These are phyloP conservation scores for Galaxias olidus DNA, from an alignment of 2,797 vertebrate genomes.

Conservation along the genomic window DNA sequence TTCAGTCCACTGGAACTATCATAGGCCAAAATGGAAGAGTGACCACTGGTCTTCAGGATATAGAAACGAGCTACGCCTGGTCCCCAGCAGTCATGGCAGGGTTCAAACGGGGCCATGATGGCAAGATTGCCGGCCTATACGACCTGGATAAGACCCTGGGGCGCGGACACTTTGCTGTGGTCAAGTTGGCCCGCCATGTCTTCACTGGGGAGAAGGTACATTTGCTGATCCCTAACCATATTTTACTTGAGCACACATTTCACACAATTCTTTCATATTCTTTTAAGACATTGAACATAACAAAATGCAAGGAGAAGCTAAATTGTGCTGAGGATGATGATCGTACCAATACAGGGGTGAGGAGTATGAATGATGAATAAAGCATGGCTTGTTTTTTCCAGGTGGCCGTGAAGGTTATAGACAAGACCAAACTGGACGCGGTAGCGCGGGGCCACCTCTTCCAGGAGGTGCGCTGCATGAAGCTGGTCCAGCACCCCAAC, in stretches of 20 bases:
- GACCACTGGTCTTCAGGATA: no score
- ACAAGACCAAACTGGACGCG: constrained; percentile 96
- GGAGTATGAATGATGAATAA: background rate
- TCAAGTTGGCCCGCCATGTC: constrained; percentile 96
- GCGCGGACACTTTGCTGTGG: constrained; percentile 97
- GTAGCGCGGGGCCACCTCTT: constrained; percentile 94
- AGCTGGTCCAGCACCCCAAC: constrained; percentile 97
- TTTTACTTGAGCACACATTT: no score
- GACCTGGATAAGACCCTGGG: constrained; percentile 98
- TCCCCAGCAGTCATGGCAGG: constrained; percentile 84
- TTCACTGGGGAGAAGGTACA: constrained; percentile 93
- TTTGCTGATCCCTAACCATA: background rate
- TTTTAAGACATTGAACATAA: no score
- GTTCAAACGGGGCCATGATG: constrained; percentile 94
- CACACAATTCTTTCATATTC: no score
- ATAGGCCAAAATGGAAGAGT: no score
- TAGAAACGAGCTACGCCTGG: constrained; percentile 29
- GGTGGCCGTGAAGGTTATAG: constrained; percentile 98
- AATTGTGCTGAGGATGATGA: no score
- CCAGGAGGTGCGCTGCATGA: constrained; percentile 99
- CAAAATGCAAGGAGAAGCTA: no score
- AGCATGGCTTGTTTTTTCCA: constrained; percentile 18
- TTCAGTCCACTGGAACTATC: background rate
- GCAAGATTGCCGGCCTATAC: constrained; percentile 97
- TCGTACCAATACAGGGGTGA: no score